phyloP scores from a whole-genome alignment of 2,888 invertebrate species.

The Halocaridina rubra region DNA sequence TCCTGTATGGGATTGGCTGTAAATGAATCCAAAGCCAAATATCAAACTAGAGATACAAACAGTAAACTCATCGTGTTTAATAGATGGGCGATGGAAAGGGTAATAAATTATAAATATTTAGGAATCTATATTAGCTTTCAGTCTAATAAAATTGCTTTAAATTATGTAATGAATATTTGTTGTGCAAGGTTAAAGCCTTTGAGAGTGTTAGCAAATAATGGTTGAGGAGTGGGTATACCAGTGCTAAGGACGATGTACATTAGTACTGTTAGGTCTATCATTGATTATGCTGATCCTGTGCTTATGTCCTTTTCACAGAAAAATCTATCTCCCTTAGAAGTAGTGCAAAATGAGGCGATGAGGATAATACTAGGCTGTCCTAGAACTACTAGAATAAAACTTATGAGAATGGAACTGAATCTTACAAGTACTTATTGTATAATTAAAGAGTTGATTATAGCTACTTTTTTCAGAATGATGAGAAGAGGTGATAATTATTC shows the following conservation, averaged over 20 bases:
- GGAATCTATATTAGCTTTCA: not conserved
- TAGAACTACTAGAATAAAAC: not conserved
- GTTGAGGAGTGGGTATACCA: not conserved
- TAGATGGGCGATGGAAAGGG: not conserved
- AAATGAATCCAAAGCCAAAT: not conserved
- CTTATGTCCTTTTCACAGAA: not conserved
- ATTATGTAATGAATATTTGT: not conserved
- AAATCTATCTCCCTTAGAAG: not conserved
- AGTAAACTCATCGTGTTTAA: not conserved
- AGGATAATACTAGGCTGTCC: not conserved
- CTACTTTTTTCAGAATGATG: not conserved
- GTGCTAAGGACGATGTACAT: not conserved
- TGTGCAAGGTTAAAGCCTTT: not conserved
- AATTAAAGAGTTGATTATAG: not conserved
- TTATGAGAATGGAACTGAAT: not conserved
- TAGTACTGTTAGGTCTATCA: not conserved
- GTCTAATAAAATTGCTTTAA: not conserved
- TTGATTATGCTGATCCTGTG: not conserved
- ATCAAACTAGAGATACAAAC: not conserved
- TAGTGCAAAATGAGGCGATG: not conserved
- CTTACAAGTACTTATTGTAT: not conserved
- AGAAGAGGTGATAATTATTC: not conserved
- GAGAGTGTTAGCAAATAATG: not conserved
- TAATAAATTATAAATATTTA: not conserved
- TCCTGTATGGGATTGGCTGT: not conserved